Evolutionary conservation across 35 echinoderm and acorn worm genomes (phyloP).

Genomic region (Apostichopus parvimensis): DNA sequence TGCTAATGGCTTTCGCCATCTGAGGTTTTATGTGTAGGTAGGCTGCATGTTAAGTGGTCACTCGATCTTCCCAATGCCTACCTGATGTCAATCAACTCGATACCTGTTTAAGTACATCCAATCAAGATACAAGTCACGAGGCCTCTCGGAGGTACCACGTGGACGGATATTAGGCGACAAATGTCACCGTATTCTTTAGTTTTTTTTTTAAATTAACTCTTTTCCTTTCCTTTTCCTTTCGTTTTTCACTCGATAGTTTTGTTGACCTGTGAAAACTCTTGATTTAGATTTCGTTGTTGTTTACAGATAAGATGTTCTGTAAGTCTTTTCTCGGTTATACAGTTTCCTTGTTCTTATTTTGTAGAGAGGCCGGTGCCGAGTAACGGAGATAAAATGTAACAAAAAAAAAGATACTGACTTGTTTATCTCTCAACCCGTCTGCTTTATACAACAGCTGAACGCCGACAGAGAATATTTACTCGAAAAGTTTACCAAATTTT

Average conservation of each 20-base stretch:
- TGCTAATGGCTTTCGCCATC: slow-evolving; percentile 50
- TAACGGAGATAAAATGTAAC: too few relatives aligned
- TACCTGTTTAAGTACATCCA: slow-evolving; percentile 1
- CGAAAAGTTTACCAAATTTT: too few relatives aligned
- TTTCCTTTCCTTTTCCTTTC: neutral
- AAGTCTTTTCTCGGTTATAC: neutral
- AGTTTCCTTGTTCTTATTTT: neutral
- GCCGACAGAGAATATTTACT: neutral
- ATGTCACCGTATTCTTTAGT: slow-evolving; percentile 12
- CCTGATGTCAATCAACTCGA: slow-evolving; percentile 44
- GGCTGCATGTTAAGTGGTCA: slow-evolving; percentile 44
- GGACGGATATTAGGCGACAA: slow-evolving; percentile 18
- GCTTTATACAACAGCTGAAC: neutral
- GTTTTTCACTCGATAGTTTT: neutral
- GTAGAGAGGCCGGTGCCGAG: neutral
- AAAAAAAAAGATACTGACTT: neutral
- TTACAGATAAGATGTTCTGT: slow-evolving; percentile 14
- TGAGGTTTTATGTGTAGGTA: slow-evolving; percentile 22
- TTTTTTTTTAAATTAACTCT: neutral
- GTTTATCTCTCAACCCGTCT: neutral
- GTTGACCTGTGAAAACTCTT: slow-evolving; percentile 47
- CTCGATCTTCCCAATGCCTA: slow-evolving; percentile 11
- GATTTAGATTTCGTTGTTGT: slow-evolving; percentile 8
- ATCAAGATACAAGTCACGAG: slow-evolving; percentile 30
- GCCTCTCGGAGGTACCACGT: slow-evolving; percentile 5